phyloP scores from a whole-genome alignment of 2,888 invertebrate species.

The Idaea straminata region DNA sequence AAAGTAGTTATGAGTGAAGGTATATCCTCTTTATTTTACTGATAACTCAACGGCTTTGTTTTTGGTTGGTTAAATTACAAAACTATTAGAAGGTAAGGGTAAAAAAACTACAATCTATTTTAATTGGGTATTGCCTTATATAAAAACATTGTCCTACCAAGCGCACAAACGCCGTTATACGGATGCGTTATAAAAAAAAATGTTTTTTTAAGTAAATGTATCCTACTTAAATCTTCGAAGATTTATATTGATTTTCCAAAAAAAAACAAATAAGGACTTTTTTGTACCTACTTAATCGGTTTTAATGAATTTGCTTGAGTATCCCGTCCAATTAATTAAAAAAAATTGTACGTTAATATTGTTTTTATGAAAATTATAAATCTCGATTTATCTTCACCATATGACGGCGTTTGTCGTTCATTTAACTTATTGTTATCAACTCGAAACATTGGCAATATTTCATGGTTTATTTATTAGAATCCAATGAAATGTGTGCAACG shows the following conservation, averaged over 20 bases:
- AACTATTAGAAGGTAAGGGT: too few species aligned
- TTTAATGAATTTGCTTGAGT: too few species aligned
- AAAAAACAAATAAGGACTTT: too few species aligned
- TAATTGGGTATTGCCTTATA: not conserved
- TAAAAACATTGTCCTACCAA: not conserved
- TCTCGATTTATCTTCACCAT: not conserved
- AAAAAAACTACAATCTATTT: not conserved
- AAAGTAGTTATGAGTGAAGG: too few species aligned
- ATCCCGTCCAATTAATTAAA: too few species aligned
- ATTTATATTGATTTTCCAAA: too few species aligned
- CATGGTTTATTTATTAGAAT: not conserved
- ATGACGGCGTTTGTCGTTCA: not conserved
- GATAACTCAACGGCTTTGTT: too few species aligned
- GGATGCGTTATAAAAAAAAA: not conserved
- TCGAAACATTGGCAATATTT: not conserved
- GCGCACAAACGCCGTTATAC: not conserved
- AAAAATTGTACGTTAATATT: not conserved
- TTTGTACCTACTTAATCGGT: too few species aligned
- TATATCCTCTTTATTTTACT: too few species aligned
- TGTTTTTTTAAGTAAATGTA: not conserved
- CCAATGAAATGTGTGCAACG: not conserved
- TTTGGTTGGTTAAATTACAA: too few species aligned
- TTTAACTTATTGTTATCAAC: not conserved
- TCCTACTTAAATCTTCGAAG: not conserved
- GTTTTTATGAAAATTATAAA: not conserved